These are phyloP conservation scores for Psilopsiagon aurifrons DNA, from an alignment of 2,113 vertebrate species.

Conservation along the genomic window DNA sequence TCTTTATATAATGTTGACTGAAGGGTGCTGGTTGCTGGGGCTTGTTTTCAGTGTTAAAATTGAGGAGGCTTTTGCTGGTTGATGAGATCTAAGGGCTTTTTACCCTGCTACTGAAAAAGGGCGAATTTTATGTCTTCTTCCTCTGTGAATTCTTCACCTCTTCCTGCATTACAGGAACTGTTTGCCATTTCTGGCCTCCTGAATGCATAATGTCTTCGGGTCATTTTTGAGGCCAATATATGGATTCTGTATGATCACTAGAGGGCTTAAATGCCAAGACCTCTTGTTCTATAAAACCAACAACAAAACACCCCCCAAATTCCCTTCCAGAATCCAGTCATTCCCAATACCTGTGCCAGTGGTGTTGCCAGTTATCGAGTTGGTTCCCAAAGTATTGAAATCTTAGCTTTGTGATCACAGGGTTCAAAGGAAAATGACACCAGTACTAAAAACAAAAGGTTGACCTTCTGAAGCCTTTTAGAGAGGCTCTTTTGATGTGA, in stretches of 20 bases:
- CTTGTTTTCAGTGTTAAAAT: not conserved
- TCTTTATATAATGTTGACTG: not conserved
- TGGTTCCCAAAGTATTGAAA: not conserved
- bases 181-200: not conserved
- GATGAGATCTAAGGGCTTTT: not conserved
- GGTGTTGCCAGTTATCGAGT: not conserved
- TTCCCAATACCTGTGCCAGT: not conserved
- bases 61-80: not conserved
- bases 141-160: not conserved
- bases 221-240: not conserved
- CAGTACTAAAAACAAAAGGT: not conserved
- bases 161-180: not conserved
- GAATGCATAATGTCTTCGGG: not conserved
- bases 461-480: not conserved
- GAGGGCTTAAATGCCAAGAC: not conserved
- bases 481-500: not conserved
- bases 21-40: not conserved
- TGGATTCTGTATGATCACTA: not conserved
- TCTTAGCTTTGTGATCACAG: not conserved
- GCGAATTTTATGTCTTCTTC: not conserved
- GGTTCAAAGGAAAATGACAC: not conserved
- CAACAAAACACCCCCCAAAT: not conserved
- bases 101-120: not conserved
- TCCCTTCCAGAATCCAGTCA: not conserved
- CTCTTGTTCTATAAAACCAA: not conserved